Evolutionary conservation across 2,797 vertebrate species (phyloP), one percentile per base, ranked within the genome.

Genomic region (Cuniculus paca): DNA sequence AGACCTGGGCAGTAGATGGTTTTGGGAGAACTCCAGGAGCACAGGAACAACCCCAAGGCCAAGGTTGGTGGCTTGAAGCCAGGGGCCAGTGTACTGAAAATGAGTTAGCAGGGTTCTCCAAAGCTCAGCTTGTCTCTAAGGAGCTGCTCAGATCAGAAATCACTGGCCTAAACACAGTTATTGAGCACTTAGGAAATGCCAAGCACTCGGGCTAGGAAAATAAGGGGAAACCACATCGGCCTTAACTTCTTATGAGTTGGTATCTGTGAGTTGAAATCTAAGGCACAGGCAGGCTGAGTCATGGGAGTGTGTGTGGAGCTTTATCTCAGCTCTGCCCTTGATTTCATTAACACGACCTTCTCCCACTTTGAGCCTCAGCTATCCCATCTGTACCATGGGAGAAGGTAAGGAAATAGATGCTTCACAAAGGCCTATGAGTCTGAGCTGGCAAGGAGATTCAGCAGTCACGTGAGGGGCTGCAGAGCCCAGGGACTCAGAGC

Each of bases 351-450:
- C 48, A 45, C 13, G 39, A 10, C 22, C n/a, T 93, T 68, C n/a
- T 75, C 39, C 45, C 4, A 28, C 34, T 54, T 74, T 31, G 26
- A 87, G 95, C 31, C 36, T 98, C 95, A 97, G 95, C 92, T 97
- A 97, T 96, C 75, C 81, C 96, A 96, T 95, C 80, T 88, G 9
- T 82, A 96, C 31, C 19, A 63, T 95, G 84, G 63, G 91, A 81
- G 52, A 75, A 45, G 5, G 17, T 31, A 10, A 36, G 5, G 0
- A 11, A 13, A 24, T 36, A 6, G 0, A 0, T 72, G 72, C 24
- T 85, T 88, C 78, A 45, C 54, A 11, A 88, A 45, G 34, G 6
- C 45, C 39, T 22, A 48, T 6, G 31, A 79, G n/a, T 79, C 52
- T 84, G 56, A 94, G 45, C 39, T 78, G 34, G 28, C 63, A 58